Conservation (phyloP, 2,113 vertebrate species). For the Ciconia maguari region DNA sequence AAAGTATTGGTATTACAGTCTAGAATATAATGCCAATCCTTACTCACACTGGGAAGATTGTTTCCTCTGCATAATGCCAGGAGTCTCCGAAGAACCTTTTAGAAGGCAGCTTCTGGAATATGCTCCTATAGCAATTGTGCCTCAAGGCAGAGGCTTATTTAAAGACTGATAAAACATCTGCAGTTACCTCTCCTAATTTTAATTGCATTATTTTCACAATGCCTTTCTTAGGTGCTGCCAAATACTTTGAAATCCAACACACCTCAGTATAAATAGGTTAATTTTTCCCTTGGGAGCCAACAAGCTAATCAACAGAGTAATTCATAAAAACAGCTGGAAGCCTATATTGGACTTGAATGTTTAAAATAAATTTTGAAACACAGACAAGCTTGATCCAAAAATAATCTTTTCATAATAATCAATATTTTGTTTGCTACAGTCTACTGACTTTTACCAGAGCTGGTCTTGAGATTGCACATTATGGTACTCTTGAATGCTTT, state of each 20-base stretch:
- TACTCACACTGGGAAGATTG: not conserved
- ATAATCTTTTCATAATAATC: conserved; percentile 33
- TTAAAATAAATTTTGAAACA: conserved; percentile 27
- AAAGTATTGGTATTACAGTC: not conserved
- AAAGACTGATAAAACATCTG: not conserved
- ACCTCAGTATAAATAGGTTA: not conserved
- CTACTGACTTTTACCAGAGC: not conserved
- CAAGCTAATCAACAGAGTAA: not conserved
- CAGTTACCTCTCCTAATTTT: not conserved
- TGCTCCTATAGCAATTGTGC: not conserved
- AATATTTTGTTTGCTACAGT: conserved; percentile 35
- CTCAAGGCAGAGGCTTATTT: not conserved
- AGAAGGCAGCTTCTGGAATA: not conserved
- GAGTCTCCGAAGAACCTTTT: not conserved
- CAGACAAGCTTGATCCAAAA: conserved; percentile 17
- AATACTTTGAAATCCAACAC: not conserved
- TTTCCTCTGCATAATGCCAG: not conserved
- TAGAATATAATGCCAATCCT: not conserved
- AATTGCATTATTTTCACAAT: not conserved
- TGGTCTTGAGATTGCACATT: not conserved
- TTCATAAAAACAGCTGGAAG: not conserved
- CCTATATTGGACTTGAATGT: not conserved
- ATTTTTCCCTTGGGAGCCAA: not conserved
- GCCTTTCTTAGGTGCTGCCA: not conserved
- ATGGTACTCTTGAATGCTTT: not conserved